phyloP scores from a whole-genome alignment of 1,140 invertebrate genomes.

The Aphelenchoides avenae region DNA sequence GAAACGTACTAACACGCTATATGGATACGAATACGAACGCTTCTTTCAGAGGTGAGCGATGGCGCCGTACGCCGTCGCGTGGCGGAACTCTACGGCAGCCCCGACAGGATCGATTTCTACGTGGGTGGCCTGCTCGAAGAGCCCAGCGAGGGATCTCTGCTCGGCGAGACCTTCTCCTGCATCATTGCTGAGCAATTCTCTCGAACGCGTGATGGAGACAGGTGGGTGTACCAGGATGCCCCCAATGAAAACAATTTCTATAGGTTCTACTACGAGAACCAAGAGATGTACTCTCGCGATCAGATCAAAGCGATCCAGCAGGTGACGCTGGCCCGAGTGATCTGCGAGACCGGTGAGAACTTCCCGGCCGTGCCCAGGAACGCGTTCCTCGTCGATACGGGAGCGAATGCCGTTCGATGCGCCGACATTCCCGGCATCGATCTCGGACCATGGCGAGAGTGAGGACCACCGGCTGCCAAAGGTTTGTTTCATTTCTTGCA shows the following conservation, averaged over 20 bases:
- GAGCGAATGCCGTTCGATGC: conserved; percentile 33
- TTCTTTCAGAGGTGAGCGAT: conserved; percentile 37
- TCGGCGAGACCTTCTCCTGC: conserved; percentile 48
- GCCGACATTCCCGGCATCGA: conserved; percentile 24
- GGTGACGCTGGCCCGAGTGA: conserved; percentile 28
- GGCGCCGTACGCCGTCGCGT: conserved; percentile 26
- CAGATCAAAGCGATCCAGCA: conserved; percentile 17
- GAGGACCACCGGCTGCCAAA: too few relatives aligned
- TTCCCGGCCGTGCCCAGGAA: conserved; percentile 29
- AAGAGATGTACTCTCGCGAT: conserved; percentile 17
- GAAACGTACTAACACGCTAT: conserved; percentile 2
- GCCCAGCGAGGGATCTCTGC: conserved; percentile 27
- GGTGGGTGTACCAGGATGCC: conserved; percentile 17
- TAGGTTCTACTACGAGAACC: conserved; percentile 39
- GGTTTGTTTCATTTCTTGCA: too few relatives aligned
- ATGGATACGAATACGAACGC: not conserved
- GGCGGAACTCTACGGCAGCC: conserved; percentile 25
- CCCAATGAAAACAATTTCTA: too few relatives aligned
- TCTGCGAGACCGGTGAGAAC: conserved; percentile 42
- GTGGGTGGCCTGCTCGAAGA: conserved; percentile 45
- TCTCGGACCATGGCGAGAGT: conserved; percentile 22
- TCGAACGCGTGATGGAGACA: conserved; percentile 41
- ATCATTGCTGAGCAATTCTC: conserved; percentile 43
- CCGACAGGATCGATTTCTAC: conserved; percentile 39
- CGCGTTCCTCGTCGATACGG: conserved; percentile 45